These are phyloP conservation scores for Aspidoscelis tigris DNA, from an alignment of 2,113 vertebrate species.

Conservation along the genomic window DNA sequence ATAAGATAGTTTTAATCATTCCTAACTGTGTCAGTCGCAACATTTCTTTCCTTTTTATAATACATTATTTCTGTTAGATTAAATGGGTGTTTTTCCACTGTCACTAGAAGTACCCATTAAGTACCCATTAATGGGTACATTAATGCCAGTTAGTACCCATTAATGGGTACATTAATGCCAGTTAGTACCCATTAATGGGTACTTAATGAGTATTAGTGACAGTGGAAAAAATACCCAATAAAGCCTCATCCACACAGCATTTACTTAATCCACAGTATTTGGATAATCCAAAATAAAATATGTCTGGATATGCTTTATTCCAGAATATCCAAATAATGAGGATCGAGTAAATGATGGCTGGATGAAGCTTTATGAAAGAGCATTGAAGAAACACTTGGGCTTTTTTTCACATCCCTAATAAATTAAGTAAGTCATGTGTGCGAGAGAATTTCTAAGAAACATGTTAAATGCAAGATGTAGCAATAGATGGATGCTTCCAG, in stretches of 20 bases:
- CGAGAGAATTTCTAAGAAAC: conserved; percentile 1
- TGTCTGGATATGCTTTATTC: too few relatives aligned
- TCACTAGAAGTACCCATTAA: too few relatives aligned
- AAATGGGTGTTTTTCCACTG: too few relatives aligned
- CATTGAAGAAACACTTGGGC: not conserved
- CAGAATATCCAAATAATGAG: too few relatives aligned
- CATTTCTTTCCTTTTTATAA: not conserved
- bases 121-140: too few relatives aligned
- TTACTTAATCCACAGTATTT: too few relatives aligned
- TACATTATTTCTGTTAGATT: not conserved
- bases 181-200: too few relatives aligned
- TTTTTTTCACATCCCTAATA: not conserved
- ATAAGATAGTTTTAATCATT: not conserved
- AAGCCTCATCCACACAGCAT: not conserved
- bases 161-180: too few relatives aligned
- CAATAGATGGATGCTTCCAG: conserved; percentile 9
- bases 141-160: too few relatives aligned
- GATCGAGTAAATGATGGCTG: not conserved
- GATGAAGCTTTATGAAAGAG: not conserved
- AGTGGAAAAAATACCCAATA: not conserved
- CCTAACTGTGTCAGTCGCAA: not conserved
- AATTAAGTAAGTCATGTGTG: too few relatives aligned
- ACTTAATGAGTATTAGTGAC: too few relatives aligned
- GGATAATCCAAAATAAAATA: too few relatives aligned
- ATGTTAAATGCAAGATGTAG: not conserved